Base-by-base conservation (phyloP, 2,888 invertebrate species). In the Yponomeuta plumbellus region DNA sequence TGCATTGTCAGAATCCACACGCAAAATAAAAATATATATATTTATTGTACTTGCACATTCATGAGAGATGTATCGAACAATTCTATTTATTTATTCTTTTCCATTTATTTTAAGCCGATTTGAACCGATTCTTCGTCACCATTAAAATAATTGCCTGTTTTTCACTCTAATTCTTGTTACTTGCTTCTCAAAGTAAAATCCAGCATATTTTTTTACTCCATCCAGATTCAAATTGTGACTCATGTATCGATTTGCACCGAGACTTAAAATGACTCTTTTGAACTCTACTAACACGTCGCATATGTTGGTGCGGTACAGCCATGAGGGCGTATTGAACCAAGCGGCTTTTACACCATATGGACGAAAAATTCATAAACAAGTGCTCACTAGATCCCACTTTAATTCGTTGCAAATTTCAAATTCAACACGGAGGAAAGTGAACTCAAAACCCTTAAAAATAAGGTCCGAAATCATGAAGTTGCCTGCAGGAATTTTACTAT, bases 331-430 rank as follows among this genome's bases (percentile, higher is more conserved):
- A 88, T 89, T 91, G 90, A 76, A 73, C 72, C 82, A 77, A 73
- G 72, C 84, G 80, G 89, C 88, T 88, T 86, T 87, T 87, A 86
- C 78, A 86, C 91, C 92, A 91, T 91, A 92, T 92, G 92, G 84
- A 81, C 78, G 75, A 85, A 85, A 88, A 91, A 87, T 85, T 86
- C 80, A 85, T 84, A 87, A 88, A 88, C 88, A 89, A 89, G 90
- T 89, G 86, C 79, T 81, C 82, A 75, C 83, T 71, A 80, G 86
- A 85, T 86, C 83, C 79, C 76, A 78, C 83, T 85, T 80, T 81
- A 81, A 85, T 83, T 74, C 80, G 76, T 72, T 69, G 75, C 78
- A 79, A 85, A 83, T 82, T 83, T 76, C 75, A 78, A 70, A 79
- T 73, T 74, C 73, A 75, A 77, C 77, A 1, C 22, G 23, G 58